Conservation (phyloP, 2,888 invertebrate species). For the Junonia oenone region DNA sequence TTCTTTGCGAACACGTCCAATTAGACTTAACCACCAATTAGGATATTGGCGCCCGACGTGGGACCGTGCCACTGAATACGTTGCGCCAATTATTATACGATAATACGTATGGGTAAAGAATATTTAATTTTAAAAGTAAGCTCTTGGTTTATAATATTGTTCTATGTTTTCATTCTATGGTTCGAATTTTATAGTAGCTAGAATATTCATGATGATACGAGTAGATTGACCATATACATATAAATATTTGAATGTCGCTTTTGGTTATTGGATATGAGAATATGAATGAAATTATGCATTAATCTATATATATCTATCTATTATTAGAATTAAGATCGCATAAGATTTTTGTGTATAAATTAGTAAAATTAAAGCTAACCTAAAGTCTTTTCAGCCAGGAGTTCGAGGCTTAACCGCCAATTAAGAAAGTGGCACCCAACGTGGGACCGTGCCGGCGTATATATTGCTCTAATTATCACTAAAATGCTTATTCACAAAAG, state of each 20-base stretch:
- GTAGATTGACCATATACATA: no score
- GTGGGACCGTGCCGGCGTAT: constrained; percentile 48
- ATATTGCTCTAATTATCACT: constrained; percentile 42
- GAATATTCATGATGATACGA: no score
- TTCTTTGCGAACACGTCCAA: constrained; percentile 38
- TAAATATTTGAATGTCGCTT: no score
- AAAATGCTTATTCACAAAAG: neutral
- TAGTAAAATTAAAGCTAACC: neutral
- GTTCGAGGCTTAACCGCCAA: constrained; percentile 40
- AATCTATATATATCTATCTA: no score
- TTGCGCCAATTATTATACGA: constrained; percentile 40
- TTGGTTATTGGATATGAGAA: no score
- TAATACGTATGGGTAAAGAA: neutral
- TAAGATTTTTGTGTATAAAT: neutral
- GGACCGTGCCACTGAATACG: constrained; percentile 50
- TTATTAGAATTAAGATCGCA: no score
- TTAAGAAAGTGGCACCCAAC: constrained; percentile 45
- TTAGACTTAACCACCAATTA: constrained; percentile 50
- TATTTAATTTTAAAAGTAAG: neutral
- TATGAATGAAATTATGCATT: no score
- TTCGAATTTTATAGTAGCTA: no score
- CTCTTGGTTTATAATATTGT: neutral
- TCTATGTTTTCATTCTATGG: no score
- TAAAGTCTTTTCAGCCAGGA: constrained; percentile 19
- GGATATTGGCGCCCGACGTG: constrained; percentile 41